phyloP scores from a whole-genome alignment of 2,888 invertebrate species.

The Masnerella sp. region DNA sequence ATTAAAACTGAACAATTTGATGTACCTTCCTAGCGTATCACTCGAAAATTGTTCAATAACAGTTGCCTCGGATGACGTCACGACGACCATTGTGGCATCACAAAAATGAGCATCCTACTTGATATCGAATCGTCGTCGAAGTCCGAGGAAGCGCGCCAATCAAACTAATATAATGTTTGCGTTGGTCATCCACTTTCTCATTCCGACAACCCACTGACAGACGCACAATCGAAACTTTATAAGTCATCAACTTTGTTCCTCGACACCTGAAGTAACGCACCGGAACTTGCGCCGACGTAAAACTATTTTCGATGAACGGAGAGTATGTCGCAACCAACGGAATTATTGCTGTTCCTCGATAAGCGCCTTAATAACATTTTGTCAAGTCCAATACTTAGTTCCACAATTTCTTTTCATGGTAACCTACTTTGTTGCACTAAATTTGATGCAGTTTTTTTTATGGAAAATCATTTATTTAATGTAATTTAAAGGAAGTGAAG shows the following conservation, averaged over 20 bases:
- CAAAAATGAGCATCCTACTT: conserved; percentile 45
- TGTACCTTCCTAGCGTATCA: conserved; percentile 75
- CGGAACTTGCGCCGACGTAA: conserved; percentile 26
- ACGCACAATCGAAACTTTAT: not conserved
- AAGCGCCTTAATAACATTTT: no score
- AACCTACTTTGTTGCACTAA: no score
- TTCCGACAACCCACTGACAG: not conserved
- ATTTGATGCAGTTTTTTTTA: no score
- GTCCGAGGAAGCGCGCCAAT: no score
- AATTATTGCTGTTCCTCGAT: no score
- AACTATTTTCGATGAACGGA: no score
- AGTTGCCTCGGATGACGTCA: conserved; percentile 70
- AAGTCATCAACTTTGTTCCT: conserved; percentile 8
- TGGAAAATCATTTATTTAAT: no score
- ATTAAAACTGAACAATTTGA: no score
- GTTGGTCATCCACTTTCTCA: conserved; percentile 12
- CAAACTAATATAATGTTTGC: not conserved
- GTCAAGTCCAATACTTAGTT: no score
- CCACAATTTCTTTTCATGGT: no score
- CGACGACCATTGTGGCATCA: conserved; percentile 62
- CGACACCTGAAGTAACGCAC: conserved; percentile 8
- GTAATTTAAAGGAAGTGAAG: no score
- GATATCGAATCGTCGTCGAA: conserved; percentile 21
- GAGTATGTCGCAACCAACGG: no score
- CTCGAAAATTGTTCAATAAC: conserved; percentile 74